Evolutionary conservation across 2,113 vertebrate species (phyloP).

Genomic region (Aleadryas rufinucha): DNA sequence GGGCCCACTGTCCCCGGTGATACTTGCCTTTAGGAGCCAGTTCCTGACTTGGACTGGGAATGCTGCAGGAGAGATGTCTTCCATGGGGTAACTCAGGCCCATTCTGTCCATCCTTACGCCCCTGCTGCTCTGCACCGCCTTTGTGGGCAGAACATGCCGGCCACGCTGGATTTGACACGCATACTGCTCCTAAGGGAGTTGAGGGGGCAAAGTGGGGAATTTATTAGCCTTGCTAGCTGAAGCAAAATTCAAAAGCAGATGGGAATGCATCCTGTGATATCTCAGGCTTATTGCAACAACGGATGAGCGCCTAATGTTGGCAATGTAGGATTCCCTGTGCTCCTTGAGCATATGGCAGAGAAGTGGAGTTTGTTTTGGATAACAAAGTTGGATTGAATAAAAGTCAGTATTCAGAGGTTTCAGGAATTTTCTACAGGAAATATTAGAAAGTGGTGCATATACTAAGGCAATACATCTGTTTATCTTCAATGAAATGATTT

Average conservation of each 20-base stretch:
- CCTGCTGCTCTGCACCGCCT: not conserved
- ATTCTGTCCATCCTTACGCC: not conserved
- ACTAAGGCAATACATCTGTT: not conserved
- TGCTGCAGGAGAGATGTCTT: not conserved
- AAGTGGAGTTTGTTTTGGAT: slow-evolving; percentile 17
- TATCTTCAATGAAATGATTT: not conserved
- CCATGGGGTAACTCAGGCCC: fast-evolving
- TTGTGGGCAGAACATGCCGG: not conserved
- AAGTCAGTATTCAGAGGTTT: not conserved
- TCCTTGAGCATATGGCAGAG: slow-evolving; percentile 46
- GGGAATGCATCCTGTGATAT: slow-evolving; percentile 6
- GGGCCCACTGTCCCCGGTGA: not conserved
- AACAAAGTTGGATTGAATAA: not conserved
- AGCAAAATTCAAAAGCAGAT: slow-evolving; percentile 23
- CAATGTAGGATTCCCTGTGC: not conserved
- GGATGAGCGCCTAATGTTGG: not conserved
- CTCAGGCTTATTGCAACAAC: not conserved
- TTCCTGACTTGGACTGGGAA: not conserved
- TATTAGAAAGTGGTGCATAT: not conserved
- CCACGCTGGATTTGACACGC: not conserved
- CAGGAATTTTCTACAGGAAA: not conserved
- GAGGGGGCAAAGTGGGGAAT: not conserved
- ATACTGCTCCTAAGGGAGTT: not conserved
- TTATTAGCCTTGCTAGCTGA: not conserved
- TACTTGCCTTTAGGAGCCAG: not conserved